phyloP scores from a whole-genome alignment of 2,797 vertebrate genomes.

The Sternotherus odoratus region DNA sequence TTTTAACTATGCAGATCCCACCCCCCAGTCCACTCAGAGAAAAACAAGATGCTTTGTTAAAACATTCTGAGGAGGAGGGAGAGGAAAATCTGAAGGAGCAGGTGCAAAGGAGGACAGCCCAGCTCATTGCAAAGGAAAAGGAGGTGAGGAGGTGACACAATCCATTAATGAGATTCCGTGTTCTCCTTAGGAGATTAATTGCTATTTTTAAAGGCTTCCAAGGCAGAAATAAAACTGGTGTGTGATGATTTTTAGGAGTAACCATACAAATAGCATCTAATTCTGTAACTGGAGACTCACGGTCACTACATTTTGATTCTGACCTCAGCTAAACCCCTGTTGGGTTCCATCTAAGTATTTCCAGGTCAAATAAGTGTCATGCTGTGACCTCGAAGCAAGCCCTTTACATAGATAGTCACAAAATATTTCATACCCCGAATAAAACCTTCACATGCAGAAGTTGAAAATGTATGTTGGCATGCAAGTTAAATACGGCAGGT shows the following conservation, averaged over 20 bases:
- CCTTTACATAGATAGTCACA: neutral
- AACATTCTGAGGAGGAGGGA: conserved; percentile 42
- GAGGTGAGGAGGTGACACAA: conserved; percentile 83
- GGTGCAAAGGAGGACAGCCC: conserved; percentile 82
- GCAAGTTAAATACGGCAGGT: neutral
- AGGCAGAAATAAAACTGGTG: neutral
- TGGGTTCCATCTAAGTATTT: neutral
- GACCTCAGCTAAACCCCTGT: accelerated
- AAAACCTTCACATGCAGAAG: neutral
- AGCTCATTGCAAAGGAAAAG: conserved; percentile 86
- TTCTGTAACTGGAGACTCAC: accelerated
- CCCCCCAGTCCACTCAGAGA: conserved; percentile 48
- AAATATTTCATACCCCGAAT: neutral
- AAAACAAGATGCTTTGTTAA: neutral
- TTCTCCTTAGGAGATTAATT: neutral
- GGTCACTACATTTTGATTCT: neutral
- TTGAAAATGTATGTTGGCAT: neutral
- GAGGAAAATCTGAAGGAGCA: conserved; percentile 72
- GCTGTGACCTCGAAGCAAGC: neutral
- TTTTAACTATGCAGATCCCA: conserved; percentile 60
- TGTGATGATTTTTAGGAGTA: neutral
- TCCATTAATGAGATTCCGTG: neutral
- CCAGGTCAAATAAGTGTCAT: neutral
- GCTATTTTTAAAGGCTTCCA: neutral
- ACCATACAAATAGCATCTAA: neutral